These are phyloP conservation scores for Sturmia bella DNA, from an alignment of 2,888 invertebrate species.

Conservation along the genomic window DNA sequence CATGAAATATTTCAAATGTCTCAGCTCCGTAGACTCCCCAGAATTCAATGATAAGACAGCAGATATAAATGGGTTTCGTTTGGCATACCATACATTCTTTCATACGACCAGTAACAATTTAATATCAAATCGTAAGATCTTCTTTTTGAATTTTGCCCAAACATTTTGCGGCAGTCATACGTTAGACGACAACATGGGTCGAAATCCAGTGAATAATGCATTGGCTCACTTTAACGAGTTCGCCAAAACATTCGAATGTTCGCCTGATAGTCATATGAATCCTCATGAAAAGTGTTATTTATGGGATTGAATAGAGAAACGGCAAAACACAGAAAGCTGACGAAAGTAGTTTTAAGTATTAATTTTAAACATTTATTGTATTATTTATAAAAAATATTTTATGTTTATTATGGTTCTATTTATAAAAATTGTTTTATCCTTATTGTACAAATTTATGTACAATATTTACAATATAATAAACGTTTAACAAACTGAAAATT, in stretches of 20 bases:
- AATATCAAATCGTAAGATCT: constrained; percentile 58
- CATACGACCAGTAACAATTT: constrained; percentile 27
- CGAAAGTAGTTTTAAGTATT: constrained; percentile 51
- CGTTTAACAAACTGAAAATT: too few relatives aligned
- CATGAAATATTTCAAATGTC: constrained; percentile 46
- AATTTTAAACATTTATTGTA: constrained; percentile 35
- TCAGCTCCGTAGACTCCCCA: constrained; percentile 35
- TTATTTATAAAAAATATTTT: constrained; percentile 56
- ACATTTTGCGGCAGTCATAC: constrained; percentile 64
- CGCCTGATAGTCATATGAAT: constrained; percentile 64
- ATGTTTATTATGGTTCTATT: constrained; percentile 46
- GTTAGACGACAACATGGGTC: constrained; percentile 55
- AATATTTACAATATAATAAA: too few relatives aligned
- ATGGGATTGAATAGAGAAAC: constrained; percentile 42
- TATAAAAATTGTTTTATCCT: too few relatives aligned
- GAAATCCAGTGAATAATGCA: constrained; percentile 65
- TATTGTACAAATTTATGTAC: too few relatives aligned
- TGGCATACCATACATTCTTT: constrained; percentile 70
- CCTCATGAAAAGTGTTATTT: constrained; percentile 61
- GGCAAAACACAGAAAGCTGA: neutral
- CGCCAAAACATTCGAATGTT: constrained; percentile 63
- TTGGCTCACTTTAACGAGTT: constrained; percentile 69
- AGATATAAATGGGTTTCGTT: constrained; percentile 70
- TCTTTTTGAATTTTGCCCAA: constrained; percentile 72
- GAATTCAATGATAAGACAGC: constrained; percentile 70